Evolutionary conservation across 2,113 vertebrate genomes (phyloP).

Genomic region (Mirounga angustirostris): DNA sequence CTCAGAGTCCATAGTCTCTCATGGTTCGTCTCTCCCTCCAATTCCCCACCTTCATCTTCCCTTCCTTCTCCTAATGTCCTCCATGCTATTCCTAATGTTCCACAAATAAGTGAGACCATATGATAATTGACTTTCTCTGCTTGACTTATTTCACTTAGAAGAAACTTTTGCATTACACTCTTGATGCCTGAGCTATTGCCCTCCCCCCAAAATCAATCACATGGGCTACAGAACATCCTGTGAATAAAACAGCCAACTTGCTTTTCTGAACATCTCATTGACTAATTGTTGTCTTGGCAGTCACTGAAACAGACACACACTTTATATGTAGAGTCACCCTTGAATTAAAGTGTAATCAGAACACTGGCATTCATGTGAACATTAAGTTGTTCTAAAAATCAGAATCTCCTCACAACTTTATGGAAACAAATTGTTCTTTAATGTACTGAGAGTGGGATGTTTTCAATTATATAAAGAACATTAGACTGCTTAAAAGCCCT

Average conservation of each 20-base stretch:
- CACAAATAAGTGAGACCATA: too few species aligned
- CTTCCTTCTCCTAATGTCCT: too few species aligned
- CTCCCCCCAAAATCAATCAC: background rate
- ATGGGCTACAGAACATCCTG: background rate
- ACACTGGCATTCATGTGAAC: rapidly evolving
- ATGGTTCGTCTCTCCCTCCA: too few species aligned
- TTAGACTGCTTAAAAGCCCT: background rate
- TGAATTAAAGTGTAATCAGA: background rate
- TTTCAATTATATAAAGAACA: background rate
- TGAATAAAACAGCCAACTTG: background rate
- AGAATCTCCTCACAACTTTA: background rate
- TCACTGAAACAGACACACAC: background rate
- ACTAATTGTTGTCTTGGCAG: background rate
- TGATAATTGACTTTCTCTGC: too few species aligned
- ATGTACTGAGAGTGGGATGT: background rate
- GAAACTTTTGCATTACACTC: background rate
- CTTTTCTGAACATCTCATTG: background rate
- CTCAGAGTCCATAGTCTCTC: too few species aligned
- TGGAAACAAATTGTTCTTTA: background rate
- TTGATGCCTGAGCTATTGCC: background rate
- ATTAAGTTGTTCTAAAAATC: background rate
- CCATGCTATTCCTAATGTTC: too few species aligned
- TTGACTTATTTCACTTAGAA: background rate
- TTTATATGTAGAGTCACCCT: background rate
- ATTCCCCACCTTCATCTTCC: too few species aligned